Conservation (phyloP, 2,888 invertebrate species). For the Sphaerophoria rueppellii region DNA sequence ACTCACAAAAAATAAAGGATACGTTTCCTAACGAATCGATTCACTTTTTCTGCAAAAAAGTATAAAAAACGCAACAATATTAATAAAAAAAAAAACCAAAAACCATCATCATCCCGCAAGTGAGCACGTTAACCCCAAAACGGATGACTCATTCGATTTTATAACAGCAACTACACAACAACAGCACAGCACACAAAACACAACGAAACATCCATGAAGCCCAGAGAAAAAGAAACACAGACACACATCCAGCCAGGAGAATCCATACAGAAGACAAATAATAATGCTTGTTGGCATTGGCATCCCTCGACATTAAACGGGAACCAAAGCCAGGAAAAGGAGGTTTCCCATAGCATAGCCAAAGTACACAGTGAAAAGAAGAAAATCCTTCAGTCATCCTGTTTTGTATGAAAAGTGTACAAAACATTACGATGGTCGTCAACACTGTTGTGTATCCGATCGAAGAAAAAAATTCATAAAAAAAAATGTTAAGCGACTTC, state of each 20-base stretch:
- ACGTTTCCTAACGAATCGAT: conserved; percentile 73
- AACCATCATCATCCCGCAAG: conserved; percentile 62
- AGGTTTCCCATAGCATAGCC: conserved; percentile 15
- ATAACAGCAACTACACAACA: conserved; percentile 18
- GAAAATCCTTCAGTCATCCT: conserved; percentile 63
- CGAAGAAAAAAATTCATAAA: conserved; percentile 16
- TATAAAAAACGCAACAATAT: conserved; percentile 22
- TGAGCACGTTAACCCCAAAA: conserved; percentile 72
- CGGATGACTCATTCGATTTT: conserved; percentile 72
- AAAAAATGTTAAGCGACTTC: conserved; percentile 48
- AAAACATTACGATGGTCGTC: conserved; percentile 62
- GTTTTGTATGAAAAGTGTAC: conserved; percentile 20
- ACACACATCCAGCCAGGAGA: conserved; percentile 11
- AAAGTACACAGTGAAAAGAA: background rate
- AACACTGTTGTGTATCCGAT: conserved; percentile 49
- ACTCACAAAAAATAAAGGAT: conserved; percentile 36
- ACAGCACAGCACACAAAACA: conserved; percentile 9
- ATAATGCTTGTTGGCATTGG: conserved; percentile 53
- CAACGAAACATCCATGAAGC: conserved; percentile 10
- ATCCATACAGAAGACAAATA: conserved; percentile 54
- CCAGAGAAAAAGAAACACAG: background rate
- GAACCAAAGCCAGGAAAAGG: conserved; percentile 27
- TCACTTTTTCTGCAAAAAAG: conserved; percentile 45
- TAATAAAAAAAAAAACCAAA: conserved; percentile 20
- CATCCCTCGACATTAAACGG: conserved; percentile 48